Base-by-base conservation (phyloP, 1,140 invertebrate genomes). In the Hylaeus anthracinus region DNA sequence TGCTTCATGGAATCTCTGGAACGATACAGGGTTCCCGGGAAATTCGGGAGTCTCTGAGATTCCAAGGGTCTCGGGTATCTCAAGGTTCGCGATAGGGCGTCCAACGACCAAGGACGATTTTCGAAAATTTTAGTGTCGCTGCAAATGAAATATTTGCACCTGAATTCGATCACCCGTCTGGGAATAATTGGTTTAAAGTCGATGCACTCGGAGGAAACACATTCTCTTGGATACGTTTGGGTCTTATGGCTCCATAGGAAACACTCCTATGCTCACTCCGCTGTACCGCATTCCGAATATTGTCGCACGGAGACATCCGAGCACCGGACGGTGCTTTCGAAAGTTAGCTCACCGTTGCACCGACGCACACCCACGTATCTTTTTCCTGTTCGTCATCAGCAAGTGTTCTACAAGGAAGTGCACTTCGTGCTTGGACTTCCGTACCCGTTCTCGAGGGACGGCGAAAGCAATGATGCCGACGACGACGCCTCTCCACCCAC, bases 351-450 rank as follows among this genome's bases (percentile, higher is more conserved):
- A 45, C 78, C 67, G 56, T 51, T 39, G 1, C 69, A 48, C 66
- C 14, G 45, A 56, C 79, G 26, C 67, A 65, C 83, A 71, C 77
- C 71, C 60, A 37, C 64, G 61, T 78, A 26, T 56, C 63, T 81
- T 72, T 69, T 67, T 82, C 83, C 66, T 43, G 6, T 39, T 73
- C 86, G 74, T 84, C 82, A 81, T 65, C 80, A 82, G 51, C 82
- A 66, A 86, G 79, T 88, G 88, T 86, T 80, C 71, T 89, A 89
- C 88, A 89, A 88, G 88, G 79, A 89, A 89, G 88, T 89, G 88
- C 88, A 89, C 88, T 89, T 88, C 88, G 88, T 89, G 88, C 88
- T 69, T 72, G 74, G 88, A 89, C 88, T 89, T 85, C 70, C 74
- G 84, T 85, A 79, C 69, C 72, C 76, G 37, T 61, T 89, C 88